Evolutionary conservation across 2,113 vertebrate species (phyloP), one percentile per base, ranked within the genome.

Genomic region (Hydrochoerus hydrochaeris): DNA sequence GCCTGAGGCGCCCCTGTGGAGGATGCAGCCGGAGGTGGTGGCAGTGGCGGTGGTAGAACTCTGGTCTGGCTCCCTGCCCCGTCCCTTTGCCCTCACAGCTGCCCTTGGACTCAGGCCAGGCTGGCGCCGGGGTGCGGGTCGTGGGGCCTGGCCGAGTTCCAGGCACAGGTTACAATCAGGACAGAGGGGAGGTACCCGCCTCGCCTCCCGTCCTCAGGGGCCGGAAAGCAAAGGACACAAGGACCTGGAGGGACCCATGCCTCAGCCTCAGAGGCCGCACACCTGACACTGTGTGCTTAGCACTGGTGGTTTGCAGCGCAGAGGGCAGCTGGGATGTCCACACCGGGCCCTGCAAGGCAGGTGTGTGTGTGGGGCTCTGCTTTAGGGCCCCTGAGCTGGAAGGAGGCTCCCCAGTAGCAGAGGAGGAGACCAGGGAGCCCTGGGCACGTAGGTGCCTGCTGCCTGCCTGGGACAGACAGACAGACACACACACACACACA

Each of bases 401-500:
- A 41, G 81, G 38, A 17, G 58, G 77, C 46, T 19, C 30, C 46
- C n/a, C 24, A 17, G 3, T 24, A 32, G 82, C 12, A 35, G 52
- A 3, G 22, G 54, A 22, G 22, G 57, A 28, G 6, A 46, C 41
- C 14, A n/a, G 22, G 12, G 54, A 26, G 49, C 30, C 30, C 81
- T 26, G 35, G 57, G 57, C 20, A 57, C 22, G 2, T 6, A 20
- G 17, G 20, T 57, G 84, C 49, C 73, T 32, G 46, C 5, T 28
- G 3, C n/a, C 73, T 85, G 32, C 41, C 67, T 8, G 20, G 16
- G 38, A 57, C 60, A 58, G 12, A 52, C 10, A 52, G 7, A 52
- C 49, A 4, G 0, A 1, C 46, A 32, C 13, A 5, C 7, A 7
- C 14, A 0, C 17, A 3, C 19, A 7, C 3, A 10, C 20, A 14